A percentile compares a stretch with the other conserved stretches of the same genome.
These are phyloP conservation scores for Prosapia bicincta DNA, from an alignment of 2,888 invertebrate species.

Conservation along the genomic window DNA sequence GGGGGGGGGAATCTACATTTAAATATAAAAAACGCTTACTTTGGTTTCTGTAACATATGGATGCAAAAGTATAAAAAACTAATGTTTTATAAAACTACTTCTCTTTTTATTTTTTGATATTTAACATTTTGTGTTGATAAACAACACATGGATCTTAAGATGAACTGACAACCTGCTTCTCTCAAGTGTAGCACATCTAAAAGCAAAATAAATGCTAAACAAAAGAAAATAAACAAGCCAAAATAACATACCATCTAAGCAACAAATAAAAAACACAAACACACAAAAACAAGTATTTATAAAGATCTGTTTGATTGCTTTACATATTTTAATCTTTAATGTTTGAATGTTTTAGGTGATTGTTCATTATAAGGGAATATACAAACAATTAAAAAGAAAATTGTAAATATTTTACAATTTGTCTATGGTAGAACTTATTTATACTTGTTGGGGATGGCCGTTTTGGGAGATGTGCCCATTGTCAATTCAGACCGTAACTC, in stretches of 20 bases:
- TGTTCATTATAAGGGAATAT: no score
- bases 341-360: no score
- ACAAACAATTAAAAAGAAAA: no score
- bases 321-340: no score
- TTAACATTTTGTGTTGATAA: neutral
- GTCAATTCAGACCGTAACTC: no score
- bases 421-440: no score
- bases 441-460: no score
- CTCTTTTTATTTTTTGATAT: neutral
- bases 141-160: slow-evolving; percentile 18
- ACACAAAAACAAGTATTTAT: neutral
- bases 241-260: neutral
- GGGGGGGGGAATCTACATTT: no score
- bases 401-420: no score
- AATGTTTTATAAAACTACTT: neutral
- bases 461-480: no score
- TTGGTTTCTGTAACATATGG: neutral
- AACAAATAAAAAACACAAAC: neutral
- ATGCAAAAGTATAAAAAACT: neutral
- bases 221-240: neutral
- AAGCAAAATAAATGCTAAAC: slow-evolving; percentile 8
- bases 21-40: slow-evolving; percentile 2
- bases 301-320: neutral
- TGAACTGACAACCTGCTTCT: slow-evolving; percentile 11
- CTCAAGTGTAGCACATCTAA: slow-evolving; percentile 8